Evolutionary conservation across 1,140 invertebrate species (phyloP).

Genomic region (Callitettix versicolor): DNA sequence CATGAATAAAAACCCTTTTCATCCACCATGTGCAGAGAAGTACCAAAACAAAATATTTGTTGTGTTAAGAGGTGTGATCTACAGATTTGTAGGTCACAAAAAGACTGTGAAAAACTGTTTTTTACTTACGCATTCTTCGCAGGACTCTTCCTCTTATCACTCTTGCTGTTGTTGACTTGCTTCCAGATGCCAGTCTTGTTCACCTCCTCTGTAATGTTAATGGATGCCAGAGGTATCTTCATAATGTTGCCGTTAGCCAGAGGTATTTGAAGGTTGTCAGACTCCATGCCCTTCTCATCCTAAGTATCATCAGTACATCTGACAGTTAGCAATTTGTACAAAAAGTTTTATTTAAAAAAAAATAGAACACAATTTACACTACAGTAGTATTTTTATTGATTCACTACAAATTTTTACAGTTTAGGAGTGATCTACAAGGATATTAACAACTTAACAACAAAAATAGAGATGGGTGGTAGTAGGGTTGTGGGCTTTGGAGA

Average conservation of each 20-base stretch:
- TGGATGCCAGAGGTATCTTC: constrained; percentile 77
- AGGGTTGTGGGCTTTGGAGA: too few species aligned
- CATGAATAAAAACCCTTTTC: too few species aligned
- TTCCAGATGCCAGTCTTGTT: constrained; percentile 91
- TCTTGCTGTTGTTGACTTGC: constrained; percentile 59
- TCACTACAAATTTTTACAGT: too few species aligned
- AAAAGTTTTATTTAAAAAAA: too few species aligned
- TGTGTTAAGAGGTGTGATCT: background rate
- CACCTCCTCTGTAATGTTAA: constrained; percentile 89
- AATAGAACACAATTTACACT: too few species aligned
- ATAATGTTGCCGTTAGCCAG: constrained; percentile 84
- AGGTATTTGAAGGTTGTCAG: constrained; percentile 70
- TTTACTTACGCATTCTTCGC: constrained; percentile 31
- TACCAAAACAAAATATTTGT: background rate
- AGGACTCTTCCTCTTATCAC: constrained; percentile 34
- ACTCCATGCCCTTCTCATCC: constrained; percentile 20
- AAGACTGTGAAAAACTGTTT: constrained; percentile 5
- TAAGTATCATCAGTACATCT: constrained; percentile 15
- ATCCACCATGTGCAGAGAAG: too few species aligned
- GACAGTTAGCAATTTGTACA: too few species aligned
- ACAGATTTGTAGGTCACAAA: background rate
- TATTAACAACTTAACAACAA: too few species aligned
- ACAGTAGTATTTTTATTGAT: too few species aligned
- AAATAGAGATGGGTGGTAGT: too few species aligned
- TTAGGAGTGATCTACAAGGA: background rate